Percentiles rank a stretch among this genome's conserved stretches.
phyloP scores from a whole-genome alignment of 1,140 invertebrate genomes.

The Galleria mellonella region DNA sequence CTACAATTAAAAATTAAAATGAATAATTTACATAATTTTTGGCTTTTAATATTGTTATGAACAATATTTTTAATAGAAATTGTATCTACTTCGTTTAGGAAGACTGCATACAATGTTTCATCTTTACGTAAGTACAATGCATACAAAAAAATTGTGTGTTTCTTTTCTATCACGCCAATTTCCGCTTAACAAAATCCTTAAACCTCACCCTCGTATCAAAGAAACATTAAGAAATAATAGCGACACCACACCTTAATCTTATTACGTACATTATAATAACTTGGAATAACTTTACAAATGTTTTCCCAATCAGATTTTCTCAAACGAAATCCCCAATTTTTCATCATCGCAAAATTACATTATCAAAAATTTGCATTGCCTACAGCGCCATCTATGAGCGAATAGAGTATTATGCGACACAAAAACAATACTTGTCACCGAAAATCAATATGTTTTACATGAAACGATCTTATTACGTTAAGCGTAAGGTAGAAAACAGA shows the following conservation, averaged over 20 bases:
- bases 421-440: background rate
- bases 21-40: no score
- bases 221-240: slow-evolving; percentile 63
- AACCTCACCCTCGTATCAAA: slow-evolving; percentile 43
- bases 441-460: slow-evolving; percentile 2
- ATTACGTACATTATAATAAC: slow-evolving; percentile 59
- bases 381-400: slow-evolving; percentile 58
- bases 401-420: slow-evolving; percentile 17
- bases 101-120: no score
- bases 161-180: slow-evolving; percentile 7
- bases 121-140: no score
- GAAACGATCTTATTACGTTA: slow-evolving; percentile 5
- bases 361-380: slow-evolving; percentile 66
- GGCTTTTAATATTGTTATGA: no score
- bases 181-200: slow-evolving; percentile 20
- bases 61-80: no score
- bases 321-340: slow-evolving; percentile 51
- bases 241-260: slow-evolving; percentile 57
- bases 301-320: slow-evolving; percentile 62
- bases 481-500: slow-evolving; percentile 17
- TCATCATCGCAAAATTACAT: slow-evolving; percentile 62
- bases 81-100: no score
- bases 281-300: slow-evolving; percentile 65
- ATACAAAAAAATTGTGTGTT: no score
- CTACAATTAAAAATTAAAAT: no score